Evolutionary conservation across 2,797 vertebrate species (phyloP).

Genomic region (Bradypodion ventrale): DNA sequence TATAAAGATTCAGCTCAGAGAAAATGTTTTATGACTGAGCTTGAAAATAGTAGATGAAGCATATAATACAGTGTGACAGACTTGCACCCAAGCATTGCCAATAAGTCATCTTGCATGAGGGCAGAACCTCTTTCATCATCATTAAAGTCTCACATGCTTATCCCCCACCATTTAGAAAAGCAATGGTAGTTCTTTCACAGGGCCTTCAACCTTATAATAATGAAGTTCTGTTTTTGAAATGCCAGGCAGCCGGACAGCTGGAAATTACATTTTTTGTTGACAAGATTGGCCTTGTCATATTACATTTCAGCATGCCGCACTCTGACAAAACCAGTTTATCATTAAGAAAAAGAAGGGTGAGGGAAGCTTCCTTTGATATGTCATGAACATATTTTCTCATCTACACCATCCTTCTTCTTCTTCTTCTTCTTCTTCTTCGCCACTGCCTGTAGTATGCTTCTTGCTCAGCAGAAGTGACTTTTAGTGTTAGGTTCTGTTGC

Average conservation of each 20-base stretch:
- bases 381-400: not conserved
- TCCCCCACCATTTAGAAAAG: constrained; percentile 4
- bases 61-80: constrained; percentile 9
- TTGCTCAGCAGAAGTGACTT: not conserved
- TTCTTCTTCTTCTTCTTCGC: no score
- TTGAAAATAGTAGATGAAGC: not conserved
- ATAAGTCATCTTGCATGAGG: constrained; percentile 10
- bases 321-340: constrained; percentile 2
- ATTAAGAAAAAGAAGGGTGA: not conserved
- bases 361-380: not conserved
- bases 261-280: constrained; percentile 12
- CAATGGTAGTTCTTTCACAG: not conserved
- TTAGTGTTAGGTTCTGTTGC: not conserved
- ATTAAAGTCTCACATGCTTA: constrained; percentile 19
- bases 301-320: constrained; percentile 4
- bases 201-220: constrained; percentile 12
- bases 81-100: not conserved
- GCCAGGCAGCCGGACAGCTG: not conserved
- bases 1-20: not conserved
- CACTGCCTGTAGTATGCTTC: no score
- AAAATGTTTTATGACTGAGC: not conserved
- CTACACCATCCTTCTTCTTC: no score
- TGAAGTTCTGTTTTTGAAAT: not conserved
- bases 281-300: not conserved
- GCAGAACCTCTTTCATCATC: not conserved